Percentiles rank a stretch among this genome's conserved stretches.
Conservation (phyloP, 2,113 vertebrate species). For the Poeciliopsis turrubarensis region DNA sequence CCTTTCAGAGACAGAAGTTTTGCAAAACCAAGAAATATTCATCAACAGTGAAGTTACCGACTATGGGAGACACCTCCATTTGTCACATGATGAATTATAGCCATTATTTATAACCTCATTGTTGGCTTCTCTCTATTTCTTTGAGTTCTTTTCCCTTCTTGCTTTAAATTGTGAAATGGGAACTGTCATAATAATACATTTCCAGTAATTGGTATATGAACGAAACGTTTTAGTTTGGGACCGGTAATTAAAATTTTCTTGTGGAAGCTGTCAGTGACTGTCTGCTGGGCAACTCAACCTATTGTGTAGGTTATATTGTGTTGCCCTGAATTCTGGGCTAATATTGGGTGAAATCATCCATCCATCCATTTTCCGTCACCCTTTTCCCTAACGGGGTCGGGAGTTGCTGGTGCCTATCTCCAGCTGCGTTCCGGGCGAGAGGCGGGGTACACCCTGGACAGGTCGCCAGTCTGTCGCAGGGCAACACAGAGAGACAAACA, state of each 20-base stretch:
- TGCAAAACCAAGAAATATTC: conserved; percentile 90
- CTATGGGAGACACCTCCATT: conserved; percentile 87
- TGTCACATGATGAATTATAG: conserved; percentile 79
- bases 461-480: too few relatives aligned
- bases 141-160: background rate
- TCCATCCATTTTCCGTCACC: too few relatives aligned
- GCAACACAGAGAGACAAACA: too few relatives aligned
- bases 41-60: conserved; percentile 97
- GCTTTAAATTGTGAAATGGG: background rate
- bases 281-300: background rate
- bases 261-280: background rate
- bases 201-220: background rate
- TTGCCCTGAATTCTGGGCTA: background rate
- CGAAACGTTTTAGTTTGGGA: background rate
- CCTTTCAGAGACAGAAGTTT: conserved; percentile 88
- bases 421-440: too few relatives aligned
- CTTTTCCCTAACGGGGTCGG: too few relatives aligned
- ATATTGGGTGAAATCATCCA: background rate
- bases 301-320: background rate
- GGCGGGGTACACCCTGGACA: too few relatives aligned
- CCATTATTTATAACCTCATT: background rate
- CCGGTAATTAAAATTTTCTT: background rate
- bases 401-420: too few relatives aligned
- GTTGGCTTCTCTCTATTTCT: conserved; percentile 2
- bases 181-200: background rate